These are phyloP conservation scores for Philopedon plagiatum DNA, from an alignment of 2,888 invertebrate genomes.

Conservation along the genomic window DNA sequence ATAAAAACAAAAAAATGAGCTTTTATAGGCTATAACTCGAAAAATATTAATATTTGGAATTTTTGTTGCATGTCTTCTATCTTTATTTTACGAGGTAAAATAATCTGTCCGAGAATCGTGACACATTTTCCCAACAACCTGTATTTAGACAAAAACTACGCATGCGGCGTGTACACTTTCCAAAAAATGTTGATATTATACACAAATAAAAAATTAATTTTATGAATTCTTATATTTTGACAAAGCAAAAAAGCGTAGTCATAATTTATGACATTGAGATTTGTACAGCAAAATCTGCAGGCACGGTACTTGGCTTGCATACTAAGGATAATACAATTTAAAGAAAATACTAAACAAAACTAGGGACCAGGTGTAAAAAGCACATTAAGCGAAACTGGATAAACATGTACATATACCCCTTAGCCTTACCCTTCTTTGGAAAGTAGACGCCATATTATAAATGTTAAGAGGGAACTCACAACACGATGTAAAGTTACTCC, in stretches of 20 bases:
- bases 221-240: background rate
- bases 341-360: too few relatives aligned
- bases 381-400: conserved; percentile 10
- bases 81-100: too few relatives aligned
- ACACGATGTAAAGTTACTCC: conserved; percentile 48
- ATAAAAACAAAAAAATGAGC: too few relatives aligned
- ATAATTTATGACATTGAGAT: background rate
- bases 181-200: background rate
- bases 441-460: conserved; percentile 50
- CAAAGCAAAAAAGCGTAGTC: background rate
- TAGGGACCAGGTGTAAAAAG: background rate
- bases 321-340: too few relatives aligned
- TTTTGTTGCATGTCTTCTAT: too few relatives aligned
- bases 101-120: too few relatives aligned
- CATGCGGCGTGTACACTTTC: conserved; percentile 11
- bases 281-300: too few relatives aligned
- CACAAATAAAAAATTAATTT: background rate
- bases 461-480: conserved; percentile 50
- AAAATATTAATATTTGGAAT: too few relatives aligned
- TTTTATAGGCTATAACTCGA: too few relatives aligned
- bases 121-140: too few relatives aligned
- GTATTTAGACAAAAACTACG: background rate
- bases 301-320: too few relatives aligned
- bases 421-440: conserved; percentile 49
- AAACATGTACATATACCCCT: conserved; percentile 17